Percentiles rank a stretch among this genome's conserved stretches.
Conservation (phyloP, 2,888 invertebrate species). For the Perizoma affinitatum region DNA sequence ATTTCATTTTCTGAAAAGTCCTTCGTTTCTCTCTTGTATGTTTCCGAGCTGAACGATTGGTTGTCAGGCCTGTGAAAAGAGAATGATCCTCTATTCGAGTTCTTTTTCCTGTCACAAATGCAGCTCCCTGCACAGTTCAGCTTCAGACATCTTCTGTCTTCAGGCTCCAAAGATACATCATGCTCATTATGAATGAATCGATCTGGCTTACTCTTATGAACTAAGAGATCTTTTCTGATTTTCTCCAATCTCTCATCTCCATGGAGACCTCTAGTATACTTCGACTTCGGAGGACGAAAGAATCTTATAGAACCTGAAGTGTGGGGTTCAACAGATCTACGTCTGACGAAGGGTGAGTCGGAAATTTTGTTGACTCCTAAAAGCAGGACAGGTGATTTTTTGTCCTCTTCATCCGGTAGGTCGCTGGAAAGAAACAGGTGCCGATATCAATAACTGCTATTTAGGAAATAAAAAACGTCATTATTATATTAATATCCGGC, state of each 20-base stretch:
- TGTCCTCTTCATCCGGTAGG: conserved; percentile 85
- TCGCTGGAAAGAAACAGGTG: conserved; percentile 76
- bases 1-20: conserved; percentile 76
- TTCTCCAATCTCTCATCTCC: conserved; percentile 77
- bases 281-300: conserved; percentile 74
- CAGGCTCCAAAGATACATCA: conserved; percentile 65
- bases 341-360: conserved; percentile 73
- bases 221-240: conserved; percentile 73
- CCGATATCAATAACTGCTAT: not conserved
- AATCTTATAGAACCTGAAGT: conserved; percentile 73
- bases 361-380: conserved; percentile 85
- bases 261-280: conserved; percentile 75
- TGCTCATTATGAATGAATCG: conserved; percentile 74
- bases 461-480: not conserved
- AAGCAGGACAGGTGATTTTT: conserved; percentile 84
- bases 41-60: conserved; percentile 63
- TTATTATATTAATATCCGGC: not conserved
- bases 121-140: conserved; percentile 72
- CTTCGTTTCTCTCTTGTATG: conserved; percentile 56
- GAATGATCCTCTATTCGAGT: conserved; percentile 73
- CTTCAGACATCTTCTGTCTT: conserved; percentile 62
- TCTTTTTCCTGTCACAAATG: conserved; percentile 70
- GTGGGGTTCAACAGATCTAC: conserved; percentile 70
- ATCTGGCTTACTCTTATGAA: conserved; percentile 73
- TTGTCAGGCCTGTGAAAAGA: conserved; percentile 75